A percentile compares a stretch with the other conserved stretches of the same genome.
Evolutionary conservation across 2,113 vertebrate genomes (phyloP).

Genomic region (Galbula dea): DNA sequence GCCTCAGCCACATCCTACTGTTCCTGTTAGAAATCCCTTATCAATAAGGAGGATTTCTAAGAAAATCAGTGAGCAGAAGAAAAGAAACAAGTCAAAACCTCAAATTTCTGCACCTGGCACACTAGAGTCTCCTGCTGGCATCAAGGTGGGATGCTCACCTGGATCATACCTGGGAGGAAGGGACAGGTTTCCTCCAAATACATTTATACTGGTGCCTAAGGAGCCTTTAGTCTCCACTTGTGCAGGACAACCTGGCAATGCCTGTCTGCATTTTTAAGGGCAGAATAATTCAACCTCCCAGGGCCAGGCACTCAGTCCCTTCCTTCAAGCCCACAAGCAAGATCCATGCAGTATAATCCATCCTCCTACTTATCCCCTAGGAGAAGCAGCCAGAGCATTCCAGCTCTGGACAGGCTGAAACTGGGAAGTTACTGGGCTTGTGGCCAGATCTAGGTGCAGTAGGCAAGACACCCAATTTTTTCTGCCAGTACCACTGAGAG

Average conservation of each 20-base stretch:
- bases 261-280: not conserved
- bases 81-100: not conserved
- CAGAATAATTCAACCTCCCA: not conserved
- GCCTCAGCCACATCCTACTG: not conserved
- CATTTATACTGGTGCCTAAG: not conserved
- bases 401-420: fast-evolving
- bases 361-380: not conserved
- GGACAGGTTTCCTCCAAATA: not conserved
- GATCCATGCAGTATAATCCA: not conserved
- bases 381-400: not conserved
- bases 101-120: not conserved
- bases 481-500: fast-evolving
- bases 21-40: not conserved
- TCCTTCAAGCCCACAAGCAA: not conserved
- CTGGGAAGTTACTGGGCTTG: not conserved
- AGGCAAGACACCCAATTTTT: fast-evolving
- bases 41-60: not conserved
- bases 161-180: not conserved
- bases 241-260: not conserved
- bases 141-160: not conserved
- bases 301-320: no score
- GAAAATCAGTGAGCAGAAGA: not conserved
- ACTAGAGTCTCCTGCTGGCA: not conserved
- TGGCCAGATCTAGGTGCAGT: not conserved
- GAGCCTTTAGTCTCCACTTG: not conserved